Evolutionary conservation across 2,888 invertebrate genomes (phyloP), one percentile per base, ranked within the genome.

Genomic region (Lithophane semibrunnea): DNA sequence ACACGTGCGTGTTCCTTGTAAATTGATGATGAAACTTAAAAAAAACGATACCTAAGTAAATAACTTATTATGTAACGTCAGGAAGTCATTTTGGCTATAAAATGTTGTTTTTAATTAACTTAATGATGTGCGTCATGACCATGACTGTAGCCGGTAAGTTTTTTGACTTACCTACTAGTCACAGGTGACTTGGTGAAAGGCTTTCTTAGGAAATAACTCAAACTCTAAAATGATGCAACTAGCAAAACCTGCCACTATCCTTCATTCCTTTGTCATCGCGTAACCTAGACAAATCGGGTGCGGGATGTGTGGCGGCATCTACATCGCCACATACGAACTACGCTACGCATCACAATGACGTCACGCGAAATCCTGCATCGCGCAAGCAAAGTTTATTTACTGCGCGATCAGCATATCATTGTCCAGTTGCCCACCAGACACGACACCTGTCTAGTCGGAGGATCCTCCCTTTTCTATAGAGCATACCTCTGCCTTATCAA

Each of bases 21-120:
- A n/a, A 63, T 58, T 54, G 56, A 47, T 2, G n/a, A 54, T 54
- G 21, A 3, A 70, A 75, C 60, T 67, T 37, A 75, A 63, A 72
- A 70, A n/a, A 75, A 47, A 52, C n/a, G 8, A 24, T 21, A 21
- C 5, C 18, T 56, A 21, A 54, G 47, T 24, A 29, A 47, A 60
- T 12, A 29, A 42, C 18, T 18, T 69, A 63, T 49, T 80, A 75
- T 75, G 60, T 72, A 80, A 84, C 21, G 13, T 5, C 8, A 18
- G 13, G 7, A 64, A 74, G 44, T 75, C 56, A 60, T 49, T 73
- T 60, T 37, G 42, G 5, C 54, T 3, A 80, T 75, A 67, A 70
- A 80, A 82, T 84, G 67, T 56, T 75, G 60, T 61, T 80, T 72
- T 75, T 80, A 44, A 84, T 84, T 67, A 67, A 67, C 42, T 47